Percentiles rank a stretch among this genome's conserved stretches.
Conservation (phyloP, 1,140 invertebrate genomes). For the Argopecten irradians region DNA sequence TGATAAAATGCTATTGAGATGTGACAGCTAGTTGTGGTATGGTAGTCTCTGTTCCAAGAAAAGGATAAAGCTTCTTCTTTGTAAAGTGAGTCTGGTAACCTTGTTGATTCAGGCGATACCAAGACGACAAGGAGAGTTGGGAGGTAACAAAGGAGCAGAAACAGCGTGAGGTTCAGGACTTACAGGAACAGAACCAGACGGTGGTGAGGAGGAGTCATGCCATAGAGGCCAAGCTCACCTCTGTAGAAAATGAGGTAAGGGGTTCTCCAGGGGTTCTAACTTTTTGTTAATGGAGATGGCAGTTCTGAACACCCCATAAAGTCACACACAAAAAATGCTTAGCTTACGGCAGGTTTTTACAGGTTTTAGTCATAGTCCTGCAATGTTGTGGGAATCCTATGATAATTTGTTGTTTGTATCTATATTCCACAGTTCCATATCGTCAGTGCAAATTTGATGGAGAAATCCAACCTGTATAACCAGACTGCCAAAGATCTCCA, state of each 20-base stretch:
- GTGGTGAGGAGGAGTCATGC: conserved; percentile 53
- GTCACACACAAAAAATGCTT: neutral
- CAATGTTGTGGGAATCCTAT: neutral
- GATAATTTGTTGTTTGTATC: neutral
- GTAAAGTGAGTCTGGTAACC: too few species aligned
- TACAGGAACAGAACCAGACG: conserved; percentile 65
- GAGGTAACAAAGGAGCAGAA: conserved; percentile 62
- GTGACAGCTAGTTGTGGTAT: too few species aligned
- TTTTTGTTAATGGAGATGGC: neutral
- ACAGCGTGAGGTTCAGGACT: conserved; percentile 59
- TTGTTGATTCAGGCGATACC: conserved; percentile 51
- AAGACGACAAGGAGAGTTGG: conserved; percentile 65
- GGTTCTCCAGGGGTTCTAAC: neutral
- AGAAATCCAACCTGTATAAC: conserved; percentile 65
- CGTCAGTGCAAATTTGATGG: conserved; percentile 68
- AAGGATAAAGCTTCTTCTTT: too few species aligned
- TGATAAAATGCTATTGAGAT: too few species aligned
- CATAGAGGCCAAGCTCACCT: conserved; percentile 62
- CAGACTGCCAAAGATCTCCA: conserved; percentile 67
- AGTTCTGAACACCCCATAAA: neutral
- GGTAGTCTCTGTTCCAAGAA: too few species aligned
- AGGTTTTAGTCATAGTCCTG: neutral
- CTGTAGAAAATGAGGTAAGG: conserved; percentile 71
- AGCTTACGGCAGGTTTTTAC: too few species aligned
- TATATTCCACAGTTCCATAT: conserved; percentile 66